Base-by-base conservation (phyloP, 2,797 vertebrate genomes). In the Hippocampus kuda region DNA sequence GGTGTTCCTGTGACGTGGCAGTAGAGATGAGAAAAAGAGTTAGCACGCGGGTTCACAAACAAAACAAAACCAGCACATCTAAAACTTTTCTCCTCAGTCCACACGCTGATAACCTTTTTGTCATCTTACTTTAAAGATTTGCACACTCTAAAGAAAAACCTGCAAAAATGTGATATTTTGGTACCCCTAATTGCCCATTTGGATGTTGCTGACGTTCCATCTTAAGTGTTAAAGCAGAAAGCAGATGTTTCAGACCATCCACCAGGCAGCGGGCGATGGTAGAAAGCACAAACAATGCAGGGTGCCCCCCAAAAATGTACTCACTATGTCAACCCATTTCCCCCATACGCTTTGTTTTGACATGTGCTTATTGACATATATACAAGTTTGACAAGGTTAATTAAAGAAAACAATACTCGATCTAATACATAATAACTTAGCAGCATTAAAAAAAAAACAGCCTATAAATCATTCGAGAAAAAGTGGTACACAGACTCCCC, bases 1-100 rank as follows among this genome's bases (percentile, higher is more conserved):
- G 87, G 83, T 61, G 86, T 64, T 86, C 90, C 95, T 96, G 90
- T 83, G 68, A 84, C 79, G 75, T 79, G 73, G 78, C 7, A 5
- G 66, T 62, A 54, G 42, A 66, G 62, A 72, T 66, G 77, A 46
- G 64, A 67, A 72, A 72, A 77, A 81, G 34, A 81, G 67, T 79
- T 64, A 57, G 80, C 16, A 65, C 38, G n/a, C 74, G 70, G n/a
- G 15, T 48, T 13, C 61, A 61, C 18, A 59, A 12, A 57, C 11
- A 42, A 26, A 5, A 13, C 13, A 11, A 59, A 61, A 57, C 9
- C 38, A 42, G 41, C 15, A 60, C 38, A 46, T 56, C 13, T 53
- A 15, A 16, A 26, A 42, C 8, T 1, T 67, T 22, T 57, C 12
- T 34, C 7, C 4, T n/a, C 7, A 10, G 13, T 22, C 3, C 4